These are phyloP conservation scores for Drosophila lacteicornis DNA, from an alignment of 1,140 invertebrate genomes.

Conservation along the genomic window DNA sequence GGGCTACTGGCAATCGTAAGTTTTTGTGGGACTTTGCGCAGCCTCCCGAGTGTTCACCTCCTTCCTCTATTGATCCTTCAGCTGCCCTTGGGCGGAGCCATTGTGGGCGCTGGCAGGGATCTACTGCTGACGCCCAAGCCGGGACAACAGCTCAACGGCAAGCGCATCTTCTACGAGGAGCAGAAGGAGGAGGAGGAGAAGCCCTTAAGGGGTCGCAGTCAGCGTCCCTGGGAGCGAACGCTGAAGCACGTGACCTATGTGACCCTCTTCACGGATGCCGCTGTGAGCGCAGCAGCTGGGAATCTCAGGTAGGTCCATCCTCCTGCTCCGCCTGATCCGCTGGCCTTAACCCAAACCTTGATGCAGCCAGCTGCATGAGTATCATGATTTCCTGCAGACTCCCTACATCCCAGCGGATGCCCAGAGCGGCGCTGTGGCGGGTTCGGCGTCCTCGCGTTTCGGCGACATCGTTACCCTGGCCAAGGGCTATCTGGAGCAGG, in stretches of 20 bases:
- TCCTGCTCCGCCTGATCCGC: no score
- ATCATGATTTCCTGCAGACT: slow-evolving; percentile 83
- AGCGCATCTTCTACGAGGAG: slow-evolving; percentile 76
- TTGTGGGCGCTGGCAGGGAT: slow-evolving; percentile 72
- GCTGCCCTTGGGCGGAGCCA: slow-evolving; percentile 40
- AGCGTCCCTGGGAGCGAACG: slow-evolving; percentile 86
- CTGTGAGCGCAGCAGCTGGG: slow-evolving; percentile 79
- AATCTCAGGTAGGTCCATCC: slow-evolving; percentile 65
- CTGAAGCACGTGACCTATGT: slow-evolving; percentile 87
- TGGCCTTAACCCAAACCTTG: not conserved
- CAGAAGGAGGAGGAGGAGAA: slow-evolving; percentile 12
- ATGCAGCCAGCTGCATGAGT: slow-evolving; percentile 73
- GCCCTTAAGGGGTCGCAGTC: not conserved
- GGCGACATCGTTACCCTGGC: slow-evolving; percentile 88
- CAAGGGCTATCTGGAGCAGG: slow-evolving; percentile 86
- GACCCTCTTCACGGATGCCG: slow-evolving; percentile 85
- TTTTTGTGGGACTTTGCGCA: not conserved
- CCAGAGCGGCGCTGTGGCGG: not conserved
- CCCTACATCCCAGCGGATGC: slow-evolving; percentile 85
- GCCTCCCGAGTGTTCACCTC: not conserved
- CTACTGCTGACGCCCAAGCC: slow-evolving; percentile 75
- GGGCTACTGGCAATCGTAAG: slow-evolving; percentile 56
- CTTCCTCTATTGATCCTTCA: slow-evolving; percentile 4
- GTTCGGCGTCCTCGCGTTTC: slow-evolving; percentile 80
- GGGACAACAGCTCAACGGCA: slow-evolving; percentile 61